Evolutionary conservation across 2,113 vertebrate genomes (phyloP).

Genomic region (Nesoenas mayeri): DNA sequence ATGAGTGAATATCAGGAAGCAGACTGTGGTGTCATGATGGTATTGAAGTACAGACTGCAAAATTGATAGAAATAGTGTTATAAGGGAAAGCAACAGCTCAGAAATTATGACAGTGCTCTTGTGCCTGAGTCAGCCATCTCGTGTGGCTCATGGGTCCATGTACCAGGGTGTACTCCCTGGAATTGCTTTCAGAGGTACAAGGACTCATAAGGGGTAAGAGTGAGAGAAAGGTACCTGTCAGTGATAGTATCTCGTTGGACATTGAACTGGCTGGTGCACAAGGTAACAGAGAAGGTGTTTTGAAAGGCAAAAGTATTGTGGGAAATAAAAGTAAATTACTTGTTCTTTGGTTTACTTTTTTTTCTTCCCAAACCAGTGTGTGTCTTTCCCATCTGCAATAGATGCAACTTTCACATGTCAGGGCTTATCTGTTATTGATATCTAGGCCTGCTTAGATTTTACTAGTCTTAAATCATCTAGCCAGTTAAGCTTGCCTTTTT

Average conservation of each 20-base stretch:
- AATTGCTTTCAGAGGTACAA: background rate
- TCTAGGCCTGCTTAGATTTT: background rate
- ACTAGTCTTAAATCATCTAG: background rate
- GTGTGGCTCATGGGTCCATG: background rate
- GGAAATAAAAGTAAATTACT: background rate
- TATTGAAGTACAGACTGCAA: background rate
- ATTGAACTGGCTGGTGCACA: background rate
- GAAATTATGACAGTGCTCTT: background rate
- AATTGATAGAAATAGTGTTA: background rate
- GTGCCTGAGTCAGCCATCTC: background rate
- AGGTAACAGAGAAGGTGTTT: background rate
- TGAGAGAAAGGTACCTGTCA: fast-evolving
- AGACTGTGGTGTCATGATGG: background rate
- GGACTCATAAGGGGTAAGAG: background rate
- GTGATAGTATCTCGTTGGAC: background rate
- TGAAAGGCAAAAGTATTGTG: background rate
- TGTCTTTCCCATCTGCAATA: background rate
- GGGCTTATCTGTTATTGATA: background rate
- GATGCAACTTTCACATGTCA: background rate
- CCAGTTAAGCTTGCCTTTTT: background rate
- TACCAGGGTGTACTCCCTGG: background rate
- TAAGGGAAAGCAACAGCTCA: background rate
- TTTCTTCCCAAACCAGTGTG: fast-evolving
- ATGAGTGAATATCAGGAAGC: background rate
- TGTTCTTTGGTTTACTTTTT: background rate